A percentile compares a stretch with the other conserved stretches of the same genome.
These are phyloP conservation scores for Lepus europaeus DNA, from an alignment of 2,113 vertebrate genomes.

Conservation along the genomic window DNA sequence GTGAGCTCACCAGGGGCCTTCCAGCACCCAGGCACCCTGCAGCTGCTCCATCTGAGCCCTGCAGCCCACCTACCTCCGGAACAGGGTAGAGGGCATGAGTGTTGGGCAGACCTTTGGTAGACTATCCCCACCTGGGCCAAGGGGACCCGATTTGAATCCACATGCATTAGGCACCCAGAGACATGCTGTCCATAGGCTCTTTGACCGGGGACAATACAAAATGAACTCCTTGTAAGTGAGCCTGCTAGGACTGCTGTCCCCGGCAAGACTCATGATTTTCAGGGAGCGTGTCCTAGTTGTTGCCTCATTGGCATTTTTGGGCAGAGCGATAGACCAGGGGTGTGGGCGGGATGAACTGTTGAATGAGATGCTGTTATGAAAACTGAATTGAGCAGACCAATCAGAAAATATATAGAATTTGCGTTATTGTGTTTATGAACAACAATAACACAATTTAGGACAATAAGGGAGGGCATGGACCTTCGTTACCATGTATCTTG, in stretches of 20 bases:
- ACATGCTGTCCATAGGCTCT: background rate
- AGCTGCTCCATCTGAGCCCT: background rate
- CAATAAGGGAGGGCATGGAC: background rate
- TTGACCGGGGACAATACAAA: background rate
- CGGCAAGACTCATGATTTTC: conserved; percentile 7
- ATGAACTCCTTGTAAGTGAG: background rate
- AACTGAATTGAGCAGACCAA: background rate
- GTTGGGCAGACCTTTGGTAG: background rate
- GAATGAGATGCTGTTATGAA: background rate
- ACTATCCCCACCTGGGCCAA: background rate
- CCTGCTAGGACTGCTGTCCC: background rate
- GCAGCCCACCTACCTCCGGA: background rate
- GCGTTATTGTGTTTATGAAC: background rate
- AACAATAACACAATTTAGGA: background rate
- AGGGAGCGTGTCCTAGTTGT: background rate
- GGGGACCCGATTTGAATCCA: background rate
- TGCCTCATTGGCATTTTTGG: background rate
- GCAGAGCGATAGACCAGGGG: background rate
- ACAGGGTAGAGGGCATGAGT: background rate
- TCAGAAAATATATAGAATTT: background rate
- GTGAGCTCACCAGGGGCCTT: background rate
- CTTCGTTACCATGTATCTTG: background rate
- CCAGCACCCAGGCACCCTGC: background rate
- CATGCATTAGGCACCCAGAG: background rate
- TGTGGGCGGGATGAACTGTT: background rate